Percentiles rank a stretch among this genome's conserved stretches.
phyloP scores from a whole-genome alignment of 2,113 vertebrate species.

The Synodontis membranacea region DNA sequence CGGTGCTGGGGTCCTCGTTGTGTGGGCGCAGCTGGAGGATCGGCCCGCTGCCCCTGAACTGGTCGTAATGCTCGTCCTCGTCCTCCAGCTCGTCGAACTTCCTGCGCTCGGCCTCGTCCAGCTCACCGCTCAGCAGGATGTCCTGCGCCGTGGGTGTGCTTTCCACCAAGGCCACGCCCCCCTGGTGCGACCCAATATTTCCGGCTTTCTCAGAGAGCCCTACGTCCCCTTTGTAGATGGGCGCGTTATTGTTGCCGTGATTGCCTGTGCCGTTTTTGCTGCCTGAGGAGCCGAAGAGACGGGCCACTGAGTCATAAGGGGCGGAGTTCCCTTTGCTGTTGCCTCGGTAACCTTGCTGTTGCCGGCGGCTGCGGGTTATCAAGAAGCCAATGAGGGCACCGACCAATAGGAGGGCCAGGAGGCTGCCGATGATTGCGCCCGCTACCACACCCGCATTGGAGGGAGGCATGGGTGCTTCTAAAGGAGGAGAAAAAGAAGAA shows the following conservation, averaged over 20 bases:
- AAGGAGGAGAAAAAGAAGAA: slow-evolving; percentile 31
- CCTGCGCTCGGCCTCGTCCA: slow-evolving; percentile 72
- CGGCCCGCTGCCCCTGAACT: slow-evolving; percentile 71
- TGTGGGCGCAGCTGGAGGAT: slow-evolving; percentile 72
- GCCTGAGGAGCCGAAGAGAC: slow-evolving; percentile 77
- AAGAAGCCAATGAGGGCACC: slow-evolving; percentile 72
- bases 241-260: slow-evolving; percentile 73
- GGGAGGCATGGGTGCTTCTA: slow-evolving; percentile 75
- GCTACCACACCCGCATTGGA: slow-evolving; percentile 79
- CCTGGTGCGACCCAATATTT: slow-evolving; percentile 68
- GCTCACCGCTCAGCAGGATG: slow-evolving; percentile 72
- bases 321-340: slow-evolving; percentile 58
- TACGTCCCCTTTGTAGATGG: slow-evolving; percentile 71
- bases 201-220: slow-evolving; percentile 68
- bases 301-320: slow-evolving; percentile 76
- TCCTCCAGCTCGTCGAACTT: slow-evolving; percentile 79
- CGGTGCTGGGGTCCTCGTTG: slow-evolving; percentile 63
- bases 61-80: slow-evolving; percentile 75
- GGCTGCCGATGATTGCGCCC: slow-evolving; percentile 81
- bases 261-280: slow-evolving; percentile 73
- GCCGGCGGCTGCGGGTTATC: slow-evolving; percentile 74
- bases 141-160: slow-evolving; percentile 72
- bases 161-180: slow-evolving; percentile 54
- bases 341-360: slow-evolving; percentile 68
- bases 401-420: slow-evolving; percentile 82